phyloP scores from a whole-genome alignment of 1,140 invertebrate species.

The Harpegnathos saltator region DNA sequence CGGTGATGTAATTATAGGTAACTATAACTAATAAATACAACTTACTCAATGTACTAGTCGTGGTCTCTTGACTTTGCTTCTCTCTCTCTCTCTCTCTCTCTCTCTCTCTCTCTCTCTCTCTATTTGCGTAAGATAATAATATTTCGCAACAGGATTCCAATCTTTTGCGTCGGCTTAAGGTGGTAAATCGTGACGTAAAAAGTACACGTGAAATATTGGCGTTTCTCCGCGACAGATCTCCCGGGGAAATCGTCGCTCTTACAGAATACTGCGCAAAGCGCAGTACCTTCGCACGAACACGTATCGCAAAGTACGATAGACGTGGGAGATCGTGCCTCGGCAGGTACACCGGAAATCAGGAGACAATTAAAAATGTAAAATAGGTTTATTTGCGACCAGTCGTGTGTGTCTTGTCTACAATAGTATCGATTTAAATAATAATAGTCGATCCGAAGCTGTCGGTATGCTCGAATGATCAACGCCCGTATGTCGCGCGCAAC shows the following conservation, averaged over 20 bases:
- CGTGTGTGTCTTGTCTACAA: constrained; percentile 78
- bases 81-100: too few species aligned
- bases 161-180: background rate
- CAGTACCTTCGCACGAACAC: too few species aligned
- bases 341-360: constrained; percentile 54
- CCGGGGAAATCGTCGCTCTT: background rate
- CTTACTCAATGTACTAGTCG: background rate
- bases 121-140: constrained; percentile 9
- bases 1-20: background rate
- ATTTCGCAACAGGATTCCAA: too few species aligned
- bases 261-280: too few species aligned
- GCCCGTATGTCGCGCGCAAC: constrained; percentile 18
- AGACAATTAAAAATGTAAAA: constrained; percentile 82
- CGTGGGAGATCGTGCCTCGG: too few species aligned
- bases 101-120: too few species aligned
- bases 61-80: background rate
- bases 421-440: constrained; percentile 77
- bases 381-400: constrained; percentile 82
- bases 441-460: constrained; percentile 63
- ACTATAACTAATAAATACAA: background rate
- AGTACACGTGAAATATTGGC: background rate
- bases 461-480: constrained; percentile 46
- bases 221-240: background rate
- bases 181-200: background rate
- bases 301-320: background rate